phyloP scores from a whole-genome alignment of 2,888 invertebrate species.

The Atrina japonica region DNA sequence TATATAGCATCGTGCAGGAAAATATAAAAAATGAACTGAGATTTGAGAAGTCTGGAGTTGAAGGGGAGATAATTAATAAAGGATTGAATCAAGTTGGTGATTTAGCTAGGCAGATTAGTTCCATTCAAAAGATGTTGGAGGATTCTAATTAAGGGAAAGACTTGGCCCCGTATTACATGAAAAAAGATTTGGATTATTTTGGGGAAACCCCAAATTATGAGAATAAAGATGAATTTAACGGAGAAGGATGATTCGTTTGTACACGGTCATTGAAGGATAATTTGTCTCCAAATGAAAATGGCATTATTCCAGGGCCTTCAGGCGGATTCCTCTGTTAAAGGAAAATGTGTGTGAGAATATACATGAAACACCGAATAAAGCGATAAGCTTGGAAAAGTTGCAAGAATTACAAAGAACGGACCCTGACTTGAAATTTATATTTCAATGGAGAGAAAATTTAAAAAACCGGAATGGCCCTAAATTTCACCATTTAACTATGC shows the following conservation, averaged over 20 bases:
- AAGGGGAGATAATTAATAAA: not conserved
- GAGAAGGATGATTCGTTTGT: not conserved
- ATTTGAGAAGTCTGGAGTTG: not conserved
- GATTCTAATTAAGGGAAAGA: no score
- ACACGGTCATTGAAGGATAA: not conserved
- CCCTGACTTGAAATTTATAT: slow-evolving; percentile 1
- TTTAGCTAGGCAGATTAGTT: no score
- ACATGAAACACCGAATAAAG: not conserved
- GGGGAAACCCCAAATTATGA: no score
- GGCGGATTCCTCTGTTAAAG: no score
- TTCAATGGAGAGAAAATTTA: slow-evolving; percentile 31
- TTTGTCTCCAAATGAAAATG: not conserved
- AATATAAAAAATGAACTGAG: no score
- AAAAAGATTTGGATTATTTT: no score
- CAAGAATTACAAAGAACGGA: slow-evolving; percentile 28
- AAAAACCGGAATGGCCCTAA: slow-evolving; percentile 37
- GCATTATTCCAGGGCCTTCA: not conserved
- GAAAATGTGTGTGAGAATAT: not conserved
- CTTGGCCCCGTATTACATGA: no score
- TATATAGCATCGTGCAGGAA: no score
- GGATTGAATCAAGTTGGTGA: no score
- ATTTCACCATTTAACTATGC: slow-evolving; percentile 12
- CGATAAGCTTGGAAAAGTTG: not conserved
- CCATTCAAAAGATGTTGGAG: no score
- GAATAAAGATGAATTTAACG: no score